Evolutionary conservation across 2,113 vertebrate species (phyloP).

Genomic region (Zosterops japonicus): DNA sequence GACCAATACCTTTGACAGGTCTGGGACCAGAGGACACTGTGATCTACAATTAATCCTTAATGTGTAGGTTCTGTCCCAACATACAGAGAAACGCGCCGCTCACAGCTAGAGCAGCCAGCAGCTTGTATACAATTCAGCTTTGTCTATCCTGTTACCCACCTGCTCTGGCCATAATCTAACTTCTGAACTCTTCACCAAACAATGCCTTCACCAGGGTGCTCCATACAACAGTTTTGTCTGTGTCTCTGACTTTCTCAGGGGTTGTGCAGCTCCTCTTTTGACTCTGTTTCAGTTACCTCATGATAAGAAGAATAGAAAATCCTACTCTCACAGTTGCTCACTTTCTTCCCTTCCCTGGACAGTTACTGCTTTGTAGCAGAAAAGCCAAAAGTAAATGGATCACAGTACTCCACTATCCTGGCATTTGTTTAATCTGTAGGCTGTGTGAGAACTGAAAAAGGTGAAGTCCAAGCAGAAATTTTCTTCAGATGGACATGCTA

Average conservation of each 20-base stretch:
- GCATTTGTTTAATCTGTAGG: not conserved
- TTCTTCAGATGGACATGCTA: not conserved
- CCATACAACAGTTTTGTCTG: not conserved
- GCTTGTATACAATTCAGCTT: not conserved
- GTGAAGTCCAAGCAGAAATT: not conserved
- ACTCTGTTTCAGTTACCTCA: not conserved
- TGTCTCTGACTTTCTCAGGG: not conserved
- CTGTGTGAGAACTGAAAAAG: not conserved
- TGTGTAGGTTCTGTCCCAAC: not conserved
- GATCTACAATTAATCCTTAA: not conserved
- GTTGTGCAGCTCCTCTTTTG: not conserved
- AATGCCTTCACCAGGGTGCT: not conserved
- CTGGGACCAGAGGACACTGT: not conserved
- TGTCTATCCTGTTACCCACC: not conserved
- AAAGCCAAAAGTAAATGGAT: not conserved
- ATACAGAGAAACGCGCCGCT: not conserved
- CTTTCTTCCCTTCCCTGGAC: not conserved
- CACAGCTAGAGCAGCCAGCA: not conserved
- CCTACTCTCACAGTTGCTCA: not conserved
- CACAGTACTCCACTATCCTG: not conserved
- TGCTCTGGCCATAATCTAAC: not conserved
- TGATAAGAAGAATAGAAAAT: not conserved
- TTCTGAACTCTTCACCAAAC: not conserved
- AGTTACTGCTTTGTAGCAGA: not conserved
- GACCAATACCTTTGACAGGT: fast-evolving